Percentiles rank a stretch among this genome's conserved stretches.
These are phyloP conservation scores for Tympanoctomys barrerae DNA, from an alignment of 2,797 vertebrate species.

Conservation along the genomic window DNA sequence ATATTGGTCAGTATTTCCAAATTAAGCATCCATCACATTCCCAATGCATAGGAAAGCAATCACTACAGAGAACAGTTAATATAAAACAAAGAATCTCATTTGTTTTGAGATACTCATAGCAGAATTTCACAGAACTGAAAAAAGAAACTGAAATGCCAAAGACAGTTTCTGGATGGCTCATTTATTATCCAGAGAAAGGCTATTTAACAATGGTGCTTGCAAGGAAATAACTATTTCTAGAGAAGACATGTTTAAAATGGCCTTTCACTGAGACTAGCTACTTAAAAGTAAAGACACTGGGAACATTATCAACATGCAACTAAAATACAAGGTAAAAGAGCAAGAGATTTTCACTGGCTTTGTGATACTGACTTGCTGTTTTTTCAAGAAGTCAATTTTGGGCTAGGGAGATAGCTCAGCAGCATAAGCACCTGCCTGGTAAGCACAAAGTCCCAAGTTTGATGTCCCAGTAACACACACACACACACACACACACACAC, in stretches of 20 bases:
- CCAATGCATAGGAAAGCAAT: background rate
- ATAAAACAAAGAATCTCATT: slow-evolving; percentile 39
- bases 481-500: too few species aligned
- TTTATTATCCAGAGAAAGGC: slow-evolving; percentile 49
- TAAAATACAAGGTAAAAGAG: background rate
- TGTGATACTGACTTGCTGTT: background rate
- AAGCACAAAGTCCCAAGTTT: too few species aligned
- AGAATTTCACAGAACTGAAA: slow-evolving; percentile 32
- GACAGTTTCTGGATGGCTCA: slow-evolving; percentile 39
- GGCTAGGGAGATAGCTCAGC: too few species aligned
- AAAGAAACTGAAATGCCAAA: background rate
- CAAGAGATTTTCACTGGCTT: background rate
- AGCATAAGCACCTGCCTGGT: too few species aligned
- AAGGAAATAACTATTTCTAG: slow-evolving; percentile 22
- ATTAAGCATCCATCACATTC: slow-evolving; percentile 28
- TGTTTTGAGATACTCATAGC: background rate
- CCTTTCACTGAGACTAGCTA: background rate
- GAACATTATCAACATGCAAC: background rate
- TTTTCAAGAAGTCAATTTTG: slow-evolving; percentile 10
- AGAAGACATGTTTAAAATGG: background rate
- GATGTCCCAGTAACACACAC: too few species aligned
- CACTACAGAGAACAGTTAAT: slow-evolving; percentile 38
- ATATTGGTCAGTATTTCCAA: background rate
- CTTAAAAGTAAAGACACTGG: background rate
- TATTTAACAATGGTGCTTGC: background rate